Evolutionary conservation across 2,797 vertebrate genomes (phyloP).

Genomic region (Glyptemys insculpta): DNA sequence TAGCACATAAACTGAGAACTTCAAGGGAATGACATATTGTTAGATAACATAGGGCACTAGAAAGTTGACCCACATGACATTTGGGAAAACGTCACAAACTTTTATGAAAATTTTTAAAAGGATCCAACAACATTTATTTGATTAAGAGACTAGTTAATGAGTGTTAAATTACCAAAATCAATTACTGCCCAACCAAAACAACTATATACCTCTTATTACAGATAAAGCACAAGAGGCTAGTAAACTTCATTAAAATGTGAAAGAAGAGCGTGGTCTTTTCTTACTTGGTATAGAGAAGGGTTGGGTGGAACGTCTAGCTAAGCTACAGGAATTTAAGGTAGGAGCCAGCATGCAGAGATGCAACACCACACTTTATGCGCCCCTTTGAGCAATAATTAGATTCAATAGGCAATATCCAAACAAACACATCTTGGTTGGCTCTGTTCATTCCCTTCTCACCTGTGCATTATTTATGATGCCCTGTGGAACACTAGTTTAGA

Average conservation of each 20-base stretch:
- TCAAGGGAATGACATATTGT: neutral
- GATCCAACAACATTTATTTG: neutral
- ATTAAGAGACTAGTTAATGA: neutral
- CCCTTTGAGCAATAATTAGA: neutral
- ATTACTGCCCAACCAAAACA: neutral
- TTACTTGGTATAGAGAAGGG: neutral
- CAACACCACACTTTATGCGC: neutral
- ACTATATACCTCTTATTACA: neutral
- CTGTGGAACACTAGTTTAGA: conserved; percentile 13
- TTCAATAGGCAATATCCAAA: neutral
- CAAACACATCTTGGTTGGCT: neutral
- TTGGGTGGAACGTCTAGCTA: neutral
- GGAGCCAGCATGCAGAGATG: neutral
- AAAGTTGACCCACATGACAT: neutral
- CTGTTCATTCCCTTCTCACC: conserved; percentile 1
- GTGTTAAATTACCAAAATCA: neutral
- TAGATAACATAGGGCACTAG: neutral
- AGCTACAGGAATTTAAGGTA: neutral
- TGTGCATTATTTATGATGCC: neutral
- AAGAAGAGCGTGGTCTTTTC: neutral
- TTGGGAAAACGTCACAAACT: neutral
- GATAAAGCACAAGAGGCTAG: neutral
- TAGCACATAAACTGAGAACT: neutral
- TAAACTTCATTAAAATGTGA: neutral
- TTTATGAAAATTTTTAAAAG: neutral